Evolutionary conservation across 2,797 vertebrate species (phyloP).

Genomic region (Bradypus variegatus): DNA sequence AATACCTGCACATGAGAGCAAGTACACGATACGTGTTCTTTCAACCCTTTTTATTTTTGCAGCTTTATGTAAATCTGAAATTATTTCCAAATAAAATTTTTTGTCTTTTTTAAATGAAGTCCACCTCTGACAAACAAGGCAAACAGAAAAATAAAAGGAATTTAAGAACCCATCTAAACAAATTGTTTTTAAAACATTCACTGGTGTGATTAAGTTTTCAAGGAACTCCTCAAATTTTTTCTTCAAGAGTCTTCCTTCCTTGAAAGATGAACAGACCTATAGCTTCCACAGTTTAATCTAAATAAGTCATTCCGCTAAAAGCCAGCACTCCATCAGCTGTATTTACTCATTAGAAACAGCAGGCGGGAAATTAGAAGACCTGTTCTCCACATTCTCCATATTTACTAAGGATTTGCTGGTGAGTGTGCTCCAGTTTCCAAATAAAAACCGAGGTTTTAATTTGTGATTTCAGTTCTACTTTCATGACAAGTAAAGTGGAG

Average conservation of each 20-base stretch:
- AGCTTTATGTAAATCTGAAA: slow-evolving; percentile 36
- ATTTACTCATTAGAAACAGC: slow-evolving; percentile 36
- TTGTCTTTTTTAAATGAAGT: not conserved
- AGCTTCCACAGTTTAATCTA: slow-evolving; percentile 40
- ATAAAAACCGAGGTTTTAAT: slow-evolving; percentile 46
- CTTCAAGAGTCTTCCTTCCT: slow-evolving; percentile 13
- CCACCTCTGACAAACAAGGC: slow-evolving; percentile 7
- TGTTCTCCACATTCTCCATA: slow-evolving; percentile 4
- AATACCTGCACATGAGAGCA: not conserved
- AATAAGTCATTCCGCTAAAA: slow-evolving; percentile 30
- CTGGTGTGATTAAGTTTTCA: slow-evolving; percentile 14
- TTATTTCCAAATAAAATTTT: slow-evolving; percentile 27
- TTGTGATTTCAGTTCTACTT: slow-evolving; percentile 24
- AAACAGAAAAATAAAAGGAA: slow-evolving; percentile 25
- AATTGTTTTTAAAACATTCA: slow-evolving; percentile 20
- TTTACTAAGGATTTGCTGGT: slow-evolving; percentile 21
- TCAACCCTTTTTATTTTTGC: not conserved
- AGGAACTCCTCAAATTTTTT: slow-evolving; percentile 26
- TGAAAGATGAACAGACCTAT: slow-evolving; percentile 27
- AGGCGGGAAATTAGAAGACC: not conserved
- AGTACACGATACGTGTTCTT: slow-evolving; percentile 19
- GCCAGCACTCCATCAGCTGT: not conserved
- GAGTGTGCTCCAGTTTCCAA: slow-evolving; percentile 4
- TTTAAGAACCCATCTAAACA: not conserved
- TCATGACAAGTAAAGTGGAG: slow-evolving; percentile 5